Base-by-base conservation (phyloP, 2,113 vertebrate species). In the Phrynosoma blainvillii region DNA sequence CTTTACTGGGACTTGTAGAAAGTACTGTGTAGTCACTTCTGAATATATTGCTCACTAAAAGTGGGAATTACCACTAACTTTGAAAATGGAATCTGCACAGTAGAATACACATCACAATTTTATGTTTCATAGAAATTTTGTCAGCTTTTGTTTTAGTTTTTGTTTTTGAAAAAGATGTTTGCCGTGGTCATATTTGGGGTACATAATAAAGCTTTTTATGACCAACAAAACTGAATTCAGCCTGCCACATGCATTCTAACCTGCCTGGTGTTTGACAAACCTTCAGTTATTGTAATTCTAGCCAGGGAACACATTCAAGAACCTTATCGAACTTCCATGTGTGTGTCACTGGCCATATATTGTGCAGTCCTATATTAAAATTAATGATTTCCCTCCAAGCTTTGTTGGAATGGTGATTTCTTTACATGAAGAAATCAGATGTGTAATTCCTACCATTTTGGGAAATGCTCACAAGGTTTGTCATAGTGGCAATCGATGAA, bases 381-480 rank as follows among this genome's bases (percentile, higher is more conserved):
- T 62, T 62, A 62, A 62, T 62, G 59, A 62, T 62, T 62, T 62
- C 59, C 59, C 59, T 62, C 59, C 21, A 81, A 81, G 59, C 32
- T 65, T 36, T 65, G 32, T 36, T 81, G 13, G n/a, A 79, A 79
- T 42, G 13, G 56, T 79, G 52, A 79, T 81, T 62, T 62, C 36
- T 81, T 11, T 40, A 40, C 23, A 81, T 21, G 12, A 65, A 59
- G 62, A 81, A 81, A 20, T 66, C 62, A 30, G 59, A 82, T 92
- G 89, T 84, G 85, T 94, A 88, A 85, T 86, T 71, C 90, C 82
- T 93, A 73, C 36, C 62, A 7, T 87, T 91, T 87, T 73, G 27
- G 5, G 62, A 59, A 91, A 79, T 54, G 76, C 18, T 83, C 27
- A 82, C 70, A 76, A 83, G 78, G 52, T 88, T 88, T 71, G 21